These are phyloP conservation scores for Hydrocynus forskahlii DNA, from an alignment of 2,797 vertebrate species.

Conservation along the genomic window DNA sequence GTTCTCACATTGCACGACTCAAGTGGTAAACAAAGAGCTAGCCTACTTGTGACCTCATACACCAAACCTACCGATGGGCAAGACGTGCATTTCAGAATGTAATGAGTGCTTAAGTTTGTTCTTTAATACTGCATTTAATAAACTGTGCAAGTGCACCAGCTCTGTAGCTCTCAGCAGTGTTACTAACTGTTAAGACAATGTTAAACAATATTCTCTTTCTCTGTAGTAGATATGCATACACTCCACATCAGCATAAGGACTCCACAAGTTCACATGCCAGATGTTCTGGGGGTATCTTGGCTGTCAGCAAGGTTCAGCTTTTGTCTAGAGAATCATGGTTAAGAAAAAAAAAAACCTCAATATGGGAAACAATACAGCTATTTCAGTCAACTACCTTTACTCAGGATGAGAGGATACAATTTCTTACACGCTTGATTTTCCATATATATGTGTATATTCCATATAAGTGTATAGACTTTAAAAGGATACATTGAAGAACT, in stretches of 20 bases:
- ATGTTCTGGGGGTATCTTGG: constrained; percentile 87
- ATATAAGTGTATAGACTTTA: no score
- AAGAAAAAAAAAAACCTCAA: no score
- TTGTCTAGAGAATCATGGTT: constrained; percentile 78
- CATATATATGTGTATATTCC: no score
- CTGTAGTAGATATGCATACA: constrained; percentile 14
- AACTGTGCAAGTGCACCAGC: constrained; percentile 24
- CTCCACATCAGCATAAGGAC: not conserved
- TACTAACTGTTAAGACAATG: constrained; percentile 31
- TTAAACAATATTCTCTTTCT: constrained; percentile 18
- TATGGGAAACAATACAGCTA: no score
- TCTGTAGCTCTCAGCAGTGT: constrained; percentile 37
- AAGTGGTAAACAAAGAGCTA: constrained; percentile 20
- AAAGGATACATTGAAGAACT: constrained; percentile 99
- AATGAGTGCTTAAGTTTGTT: constrained; percentile 32
- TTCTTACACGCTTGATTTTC: not conserved
- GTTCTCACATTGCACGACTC: constrained; percentile 38
- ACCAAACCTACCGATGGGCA: constrained; percentile 2
- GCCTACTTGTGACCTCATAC: constrained; percentile 8
- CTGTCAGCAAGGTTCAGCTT: constrained; percentile 93
- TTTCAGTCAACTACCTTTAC: no score
- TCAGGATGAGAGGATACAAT: no score
- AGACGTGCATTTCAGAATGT: constrained; percentile 9
- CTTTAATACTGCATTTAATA: constrained; percentile 36
- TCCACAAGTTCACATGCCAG: constrained; percentile 76